Percentiles rank a stretch among this genome's conserved stretches.
Conservation (phyloP, 2,113 vertebrate genomes). For the Pteropus alecto region DNA sequence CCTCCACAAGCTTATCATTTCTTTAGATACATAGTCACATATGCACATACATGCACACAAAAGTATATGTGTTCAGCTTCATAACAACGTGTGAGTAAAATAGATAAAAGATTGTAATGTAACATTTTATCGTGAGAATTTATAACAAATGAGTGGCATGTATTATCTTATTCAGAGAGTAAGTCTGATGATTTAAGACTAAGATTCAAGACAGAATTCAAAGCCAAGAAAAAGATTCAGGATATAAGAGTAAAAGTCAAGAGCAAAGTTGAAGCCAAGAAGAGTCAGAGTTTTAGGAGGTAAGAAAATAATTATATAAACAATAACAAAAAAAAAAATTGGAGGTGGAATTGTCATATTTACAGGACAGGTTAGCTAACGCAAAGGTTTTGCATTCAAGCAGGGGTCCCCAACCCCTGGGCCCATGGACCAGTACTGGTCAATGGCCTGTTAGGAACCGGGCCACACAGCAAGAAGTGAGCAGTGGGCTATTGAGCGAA, state of each 20-base stretch:
- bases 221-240: background rate
- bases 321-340: background rate
- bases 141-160: background rate
- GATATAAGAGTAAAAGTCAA: background rate
- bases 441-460: too few species aligned
- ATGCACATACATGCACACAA: background rate
- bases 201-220: background rate
- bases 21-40: background rate
- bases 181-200: background rate
- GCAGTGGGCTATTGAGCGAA: too few species aligned
- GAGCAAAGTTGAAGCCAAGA: background rate
- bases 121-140: background rate
- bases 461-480: too few species aligned
- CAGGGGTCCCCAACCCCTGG: too few species aligned
- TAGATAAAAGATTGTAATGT: background rate
- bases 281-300: background rate
- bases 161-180: background rate
- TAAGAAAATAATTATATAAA: background rate
- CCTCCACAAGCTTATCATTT: background rate
- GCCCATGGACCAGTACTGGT: too few species aligned
- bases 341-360: background rate
- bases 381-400: background rate
- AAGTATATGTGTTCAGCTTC: background rate
- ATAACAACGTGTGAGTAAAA: background rate
- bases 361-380: background rate